Evolutionary conservation across 2,888 invertebrate species (phyloP), one percentile per base, ranked within the genome.

Genomic region (Aquatica leii): DNA sequence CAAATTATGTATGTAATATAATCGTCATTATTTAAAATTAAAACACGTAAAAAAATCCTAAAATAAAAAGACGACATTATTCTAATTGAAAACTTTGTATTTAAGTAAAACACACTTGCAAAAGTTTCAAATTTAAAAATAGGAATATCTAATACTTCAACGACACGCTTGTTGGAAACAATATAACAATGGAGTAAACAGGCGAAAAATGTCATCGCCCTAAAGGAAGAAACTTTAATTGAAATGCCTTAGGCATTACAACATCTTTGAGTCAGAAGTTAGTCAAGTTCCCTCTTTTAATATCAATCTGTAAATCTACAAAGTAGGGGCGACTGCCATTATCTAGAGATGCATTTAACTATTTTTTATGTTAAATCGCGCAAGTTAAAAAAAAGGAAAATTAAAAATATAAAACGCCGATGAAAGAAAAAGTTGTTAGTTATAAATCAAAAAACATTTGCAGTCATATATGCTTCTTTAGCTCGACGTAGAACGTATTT

Each of bases 151-250:
- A 50, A 31, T 50, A 50, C 14, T 50, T 12, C 21, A 24, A 50
- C 21, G 14, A 24, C 11, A 15, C 34, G 50, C 51, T 41, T 59
- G 46, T 8, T 46, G 46, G 60, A 60, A 65, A 65, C 54, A 61
- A 65, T 65, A 62, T 65, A 46, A 62, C 59, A 61, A 57, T 60
- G 68, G 56, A 60, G 65, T 60, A 72, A 70, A 71, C 67, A 70
- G 69, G 67, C 71, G 70, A 75, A 74, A 74, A 75, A 75, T 76
- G 68, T 66, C 68, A 70, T 67, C 68, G 69, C 70, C 68, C 63
- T 59, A 61, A 69, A 69, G 69, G 70, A 71, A 71, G 71, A 72
- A 76, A 77, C 72, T 76, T 77, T 77, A 76, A 76, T 77, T 76
- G 77, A 76, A 78, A 77, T 76, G 76, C 76, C 72, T 72, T 66